Percentiles rank a stretch among this genome's conserved stretches.
These are phyloP conservation scores for Ophion slaviceki DNA, from an alignment of 2,888 invertebrate species.

Conservation along the genomic window DNA sequence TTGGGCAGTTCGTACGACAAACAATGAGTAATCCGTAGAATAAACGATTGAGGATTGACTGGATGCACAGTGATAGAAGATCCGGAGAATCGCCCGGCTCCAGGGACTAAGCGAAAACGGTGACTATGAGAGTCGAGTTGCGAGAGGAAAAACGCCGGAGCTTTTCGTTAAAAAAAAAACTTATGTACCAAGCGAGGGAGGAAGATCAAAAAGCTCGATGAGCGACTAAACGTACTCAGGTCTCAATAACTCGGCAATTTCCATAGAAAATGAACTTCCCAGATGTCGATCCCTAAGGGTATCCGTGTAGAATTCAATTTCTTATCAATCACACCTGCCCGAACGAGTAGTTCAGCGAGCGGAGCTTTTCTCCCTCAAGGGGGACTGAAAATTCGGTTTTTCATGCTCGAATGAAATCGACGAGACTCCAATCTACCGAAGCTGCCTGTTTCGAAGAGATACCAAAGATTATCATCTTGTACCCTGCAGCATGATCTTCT, in stretches of 20 bases:
- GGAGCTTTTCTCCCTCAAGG: constrained; percentile 18
- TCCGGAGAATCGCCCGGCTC: not conserved
- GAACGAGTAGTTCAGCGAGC: constrained; percentile 22
- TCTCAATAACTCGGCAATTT: constrained; percentile 7
- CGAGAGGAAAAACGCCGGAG: not conserved
- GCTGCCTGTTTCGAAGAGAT: constrained; percentile 21
- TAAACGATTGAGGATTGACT: not conserved
- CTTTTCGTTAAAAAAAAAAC: not conserved
- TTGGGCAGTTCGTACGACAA: not conserved
- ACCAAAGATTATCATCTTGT: not conserved
- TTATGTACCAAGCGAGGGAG: not conserved
- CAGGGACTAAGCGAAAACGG: not conserved
- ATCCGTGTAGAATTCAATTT: constrained; percentile 42
- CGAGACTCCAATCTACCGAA: constrained; percentile 1
- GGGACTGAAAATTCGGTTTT: constrained; percentile 26
- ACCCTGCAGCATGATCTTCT: not conserved
- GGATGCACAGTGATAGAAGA: not conserved
- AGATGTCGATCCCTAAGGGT: constrained; percentile 26
- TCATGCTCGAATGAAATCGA: constrained; percentile 12
- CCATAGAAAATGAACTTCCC: constrained; percentile 8
- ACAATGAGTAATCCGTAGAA: not conserved
- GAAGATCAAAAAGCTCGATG: constrained; percentile 1
- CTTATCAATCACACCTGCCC: constrained; percentile 52
- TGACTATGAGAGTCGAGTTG: not conserved
- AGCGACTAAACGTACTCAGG: not conserved